Percentiles rank a stretch among this genome's conserved stretches.
phyloP scores from a whole-genome alignment of 2,113 vertebrate genomes.

The Rhinopithecus roxellana region DNA sequence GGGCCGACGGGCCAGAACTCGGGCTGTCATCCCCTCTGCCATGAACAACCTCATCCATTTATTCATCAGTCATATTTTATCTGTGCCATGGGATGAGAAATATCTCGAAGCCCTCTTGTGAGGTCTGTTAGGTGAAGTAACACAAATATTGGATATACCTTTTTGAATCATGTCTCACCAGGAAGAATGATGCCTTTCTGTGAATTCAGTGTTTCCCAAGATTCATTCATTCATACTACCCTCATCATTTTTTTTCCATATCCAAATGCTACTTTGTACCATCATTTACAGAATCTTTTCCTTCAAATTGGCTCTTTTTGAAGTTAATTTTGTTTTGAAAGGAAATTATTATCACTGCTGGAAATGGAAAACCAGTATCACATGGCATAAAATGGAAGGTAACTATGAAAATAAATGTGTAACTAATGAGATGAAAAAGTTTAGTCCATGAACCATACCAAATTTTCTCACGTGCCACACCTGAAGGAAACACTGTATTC shows the following conservation, averaged over 20 bases:
- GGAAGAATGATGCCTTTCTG: neutral
- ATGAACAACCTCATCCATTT: neutral
- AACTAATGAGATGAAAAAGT: neutral
- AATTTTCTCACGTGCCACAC: neutral
- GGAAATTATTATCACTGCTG: neutral
- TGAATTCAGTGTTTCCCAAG: neutral
- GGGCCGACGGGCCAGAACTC: neutral
- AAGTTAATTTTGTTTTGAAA: neutral
- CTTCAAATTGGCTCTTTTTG: neutral
- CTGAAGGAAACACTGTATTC: neutral
- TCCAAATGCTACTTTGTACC: neutral
- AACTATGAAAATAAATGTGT: neutral
- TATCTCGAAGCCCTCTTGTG: neutral
- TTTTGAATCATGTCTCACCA: neutral
- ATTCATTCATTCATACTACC: neutral
- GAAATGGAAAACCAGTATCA: neutral
- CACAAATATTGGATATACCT: neutral
- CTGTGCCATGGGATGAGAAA: neutral
- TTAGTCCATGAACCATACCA: neutral
- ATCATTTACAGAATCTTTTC: neutral
- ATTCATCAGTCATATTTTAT: neutral
- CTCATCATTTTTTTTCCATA: neutral
- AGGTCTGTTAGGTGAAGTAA: neutral
- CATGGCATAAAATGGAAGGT: neutral
- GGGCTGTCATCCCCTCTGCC: neutral